Conservation (phyloP, 2,888 invertebrate genomes). For the Epinotia brunnichana region DNA sequence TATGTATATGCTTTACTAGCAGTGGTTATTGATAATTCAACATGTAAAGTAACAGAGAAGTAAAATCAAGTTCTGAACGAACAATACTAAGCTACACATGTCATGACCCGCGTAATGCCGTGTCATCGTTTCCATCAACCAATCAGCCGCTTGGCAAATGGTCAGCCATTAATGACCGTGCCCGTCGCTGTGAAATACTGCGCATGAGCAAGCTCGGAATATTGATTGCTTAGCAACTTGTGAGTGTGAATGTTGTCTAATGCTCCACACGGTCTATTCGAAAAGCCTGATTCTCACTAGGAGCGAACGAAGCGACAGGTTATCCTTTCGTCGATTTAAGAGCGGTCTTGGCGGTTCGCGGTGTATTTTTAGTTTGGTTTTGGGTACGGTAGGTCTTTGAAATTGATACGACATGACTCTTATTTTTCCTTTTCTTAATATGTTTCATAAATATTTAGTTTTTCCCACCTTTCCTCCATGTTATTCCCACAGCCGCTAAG, state of each 20-base stretch:
- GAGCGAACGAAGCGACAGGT: too few species aligned
- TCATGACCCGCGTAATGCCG: constrained; percentile 23
- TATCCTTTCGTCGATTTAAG: neutral
- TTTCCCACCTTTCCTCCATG: too few species aligned
- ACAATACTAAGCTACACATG: constrained; percentile 19
- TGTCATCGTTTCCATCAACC: constrained; percentile 28
- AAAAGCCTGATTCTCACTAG: neutral
- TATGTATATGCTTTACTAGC: too few species aligned
- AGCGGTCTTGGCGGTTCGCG: too few species aligned
- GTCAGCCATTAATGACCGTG: constrained; percentile 24
- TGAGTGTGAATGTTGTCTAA: neutral
- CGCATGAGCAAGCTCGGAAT: constrained; percentile 14
- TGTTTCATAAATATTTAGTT: too few species aligned
- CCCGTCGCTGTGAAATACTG: constrained; percentile 17
- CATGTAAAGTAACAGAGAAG: too few species aligned
- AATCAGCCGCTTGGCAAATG: constrained; percentile 30
- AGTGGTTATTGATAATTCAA: too few species aligned
- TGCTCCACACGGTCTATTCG: neutral
- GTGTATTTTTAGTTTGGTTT: too few species aligned
- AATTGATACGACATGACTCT: too few species aligned
- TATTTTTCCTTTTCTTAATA: too few species aligned
- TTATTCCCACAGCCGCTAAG: too few species aligned
- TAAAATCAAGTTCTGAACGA: neutral
- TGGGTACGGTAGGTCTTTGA: too few species aligned
- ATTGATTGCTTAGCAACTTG: constrained; percentile 13